Conservation (phyloP, 2,113 vertebrate species). For the Chlamydotis undulata region DNA sequence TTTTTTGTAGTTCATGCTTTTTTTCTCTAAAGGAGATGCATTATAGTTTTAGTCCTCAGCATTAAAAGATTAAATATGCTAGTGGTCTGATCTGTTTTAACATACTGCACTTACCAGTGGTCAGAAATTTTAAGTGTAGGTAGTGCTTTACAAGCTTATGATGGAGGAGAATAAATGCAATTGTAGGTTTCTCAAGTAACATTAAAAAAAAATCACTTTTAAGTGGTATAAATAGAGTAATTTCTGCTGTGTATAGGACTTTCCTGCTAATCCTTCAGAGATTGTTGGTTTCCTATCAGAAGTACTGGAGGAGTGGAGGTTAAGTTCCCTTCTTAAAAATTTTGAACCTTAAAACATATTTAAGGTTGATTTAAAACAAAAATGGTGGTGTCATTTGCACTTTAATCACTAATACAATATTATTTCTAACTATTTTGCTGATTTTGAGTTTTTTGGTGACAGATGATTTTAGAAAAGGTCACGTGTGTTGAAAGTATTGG, state of each 20-base stretch:
- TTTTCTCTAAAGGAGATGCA: background rate
- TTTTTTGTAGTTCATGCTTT: background rate
- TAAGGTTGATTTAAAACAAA: background rate
- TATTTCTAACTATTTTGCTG: background rate
- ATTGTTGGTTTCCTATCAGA: background rate
- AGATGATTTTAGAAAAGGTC: background rate
- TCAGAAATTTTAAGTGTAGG: background rate
- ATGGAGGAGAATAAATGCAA: background rate
- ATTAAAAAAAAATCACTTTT: background rate
- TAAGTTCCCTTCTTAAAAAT: background rate
- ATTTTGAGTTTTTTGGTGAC: background rate
- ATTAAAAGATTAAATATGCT: background rate
- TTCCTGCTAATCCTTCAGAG: background rate
- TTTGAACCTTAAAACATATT: background rate
- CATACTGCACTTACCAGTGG: background rate
- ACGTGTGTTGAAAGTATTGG: background rate
- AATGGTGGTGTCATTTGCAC: background rate
- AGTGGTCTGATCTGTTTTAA: background rate
- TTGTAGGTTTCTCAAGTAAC: background rate
- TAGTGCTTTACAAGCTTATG: background rate
- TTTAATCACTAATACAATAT: background rate
- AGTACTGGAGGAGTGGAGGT: accelerated
- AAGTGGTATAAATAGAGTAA: background rate
- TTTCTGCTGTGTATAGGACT: background rate
- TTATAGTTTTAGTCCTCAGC: background rate